Evolutionary conservation across 2,113 vertebrate genomes (phyloP).

Genomic region (Astatotilapia flaviijosephi): DNA sequence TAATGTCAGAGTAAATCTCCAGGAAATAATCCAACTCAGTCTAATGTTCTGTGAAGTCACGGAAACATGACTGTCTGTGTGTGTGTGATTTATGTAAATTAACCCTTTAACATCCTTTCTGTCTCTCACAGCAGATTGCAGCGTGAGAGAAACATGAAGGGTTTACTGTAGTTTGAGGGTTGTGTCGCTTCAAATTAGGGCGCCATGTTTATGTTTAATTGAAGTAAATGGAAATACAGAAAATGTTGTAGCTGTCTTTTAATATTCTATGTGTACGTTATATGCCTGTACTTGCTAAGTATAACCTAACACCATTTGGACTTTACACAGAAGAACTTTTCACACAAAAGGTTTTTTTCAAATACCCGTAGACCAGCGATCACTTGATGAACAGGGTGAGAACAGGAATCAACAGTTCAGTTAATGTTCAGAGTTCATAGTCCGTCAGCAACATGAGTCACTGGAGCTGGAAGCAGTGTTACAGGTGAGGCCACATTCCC

Average conservation of each 20-base stretch:
- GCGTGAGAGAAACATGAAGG: neutral
- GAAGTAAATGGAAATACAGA: neutral
- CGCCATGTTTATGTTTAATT: neutral
- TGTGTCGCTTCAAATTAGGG: neutral
- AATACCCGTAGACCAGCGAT: neutral
- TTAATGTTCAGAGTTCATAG: neutral
- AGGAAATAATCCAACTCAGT: neutral
- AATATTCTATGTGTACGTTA: neutral
- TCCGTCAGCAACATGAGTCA: conserved; percentile 27
- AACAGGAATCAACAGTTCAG: neutral
- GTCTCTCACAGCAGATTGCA: neutral
- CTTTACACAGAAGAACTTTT: neutral
- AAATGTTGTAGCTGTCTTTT: neutral
- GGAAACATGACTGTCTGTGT: neutral
- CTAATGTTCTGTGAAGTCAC: neutral
- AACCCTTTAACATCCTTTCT: neutral
- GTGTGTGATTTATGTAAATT: neutral
- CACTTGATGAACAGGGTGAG: neutral
- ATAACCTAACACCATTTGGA: neutral
- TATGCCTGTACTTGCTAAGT: neutral
- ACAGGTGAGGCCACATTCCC: conserved; percentile 25
- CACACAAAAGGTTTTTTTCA: neutral
- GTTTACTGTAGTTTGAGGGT: neutral
- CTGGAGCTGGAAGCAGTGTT: neutral
- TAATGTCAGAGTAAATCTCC: neutral